Percentiles rank a stretch among this genome's conserved stretches.
These are phyloP conservation scores for Harpegnathos saltator DNA, from an alignment of 1,140 invertebrate genomes.

Conservation along the genomic window DNA sequence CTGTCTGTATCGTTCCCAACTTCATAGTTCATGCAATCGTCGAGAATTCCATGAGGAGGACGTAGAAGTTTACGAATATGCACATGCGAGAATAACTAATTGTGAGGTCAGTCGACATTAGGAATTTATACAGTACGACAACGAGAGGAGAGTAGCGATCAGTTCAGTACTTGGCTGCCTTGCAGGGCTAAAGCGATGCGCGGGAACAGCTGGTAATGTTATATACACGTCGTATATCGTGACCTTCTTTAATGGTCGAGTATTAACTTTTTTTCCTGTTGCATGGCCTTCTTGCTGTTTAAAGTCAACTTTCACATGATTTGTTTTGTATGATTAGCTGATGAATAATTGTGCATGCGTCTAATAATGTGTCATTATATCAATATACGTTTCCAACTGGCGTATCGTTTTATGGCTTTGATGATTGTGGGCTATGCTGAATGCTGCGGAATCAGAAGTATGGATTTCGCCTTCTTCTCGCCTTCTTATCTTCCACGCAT, in stretches of 20 bases:
- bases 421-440: conserved; percentile 28
- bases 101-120: conserved; percentile 72
- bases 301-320: conserved; percentile 44
- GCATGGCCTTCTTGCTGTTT: neutral
- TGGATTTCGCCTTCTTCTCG: conserved; percentile 16
- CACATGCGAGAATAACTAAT: conserved; percentile 73
- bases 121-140: conserved; percentile 76
- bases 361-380: conserved; percentile 52
- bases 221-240: conserved; percentile 67
- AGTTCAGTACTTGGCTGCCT: conserved; percentile 48
- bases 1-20: conserved; percentile 5
- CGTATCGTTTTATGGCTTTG: conserved; percentile 45
- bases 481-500: neutral
- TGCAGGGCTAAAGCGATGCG: conserved; percentile 31
- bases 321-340: conserved; percentile 30
- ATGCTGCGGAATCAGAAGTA: conserved; percentile 23
- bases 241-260: conserved; percentile 64
- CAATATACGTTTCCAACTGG: conserved; percentile 50
- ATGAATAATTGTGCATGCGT: conserved; percentile 43
- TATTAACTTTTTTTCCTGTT: conserved; percentile 43
- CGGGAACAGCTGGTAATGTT: conserved; percentile 71
- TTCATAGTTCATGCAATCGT: conserved; percentile 28
- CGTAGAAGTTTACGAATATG: conserved; percentile 60
- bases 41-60: conserved; percentile 65
- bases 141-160: conserved; percentile 69